phyloP scores from a whole-genome alignment of 2,888 invertebrate genomes.

The Diarsia dahlii region DNA sequence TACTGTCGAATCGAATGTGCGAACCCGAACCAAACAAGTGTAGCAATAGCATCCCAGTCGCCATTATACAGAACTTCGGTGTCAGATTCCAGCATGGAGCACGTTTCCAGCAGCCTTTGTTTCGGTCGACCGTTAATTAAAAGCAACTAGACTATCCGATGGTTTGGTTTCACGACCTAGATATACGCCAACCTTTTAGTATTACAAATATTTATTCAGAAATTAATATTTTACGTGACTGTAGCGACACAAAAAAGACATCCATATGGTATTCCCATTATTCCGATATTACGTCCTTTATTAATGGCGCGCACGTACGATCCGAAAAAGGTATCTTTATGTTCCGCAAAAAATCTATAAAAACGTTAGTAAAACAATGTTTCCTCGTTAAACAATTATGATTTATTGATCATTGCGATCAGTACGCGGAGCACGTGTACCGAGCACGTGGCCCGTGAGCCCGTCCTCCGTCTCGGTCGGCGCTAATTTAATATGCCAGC shows the following conservation, averaged over 20 bases:
- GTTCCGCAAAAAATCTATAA: conserved; percentile 14
- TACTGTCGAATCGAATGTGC: background rate
- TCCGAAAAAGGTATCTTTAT: background rate
- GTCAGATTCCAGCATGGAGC: background rate
- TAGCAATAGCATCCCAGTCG: background rate
- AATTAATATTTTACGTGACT: conserved; percentile 39
- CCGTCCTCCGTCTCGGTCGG: conserved; percentile 28
- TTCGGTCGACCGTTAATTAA: conserved; percentile 14
- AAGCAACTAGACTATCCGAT: background rate
- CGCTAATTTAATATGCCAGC: conserved; percentile 59
- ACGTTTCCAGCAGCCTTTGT: conserved; percentile 5
- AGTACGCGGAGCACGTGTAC: conserved; percentile 48
- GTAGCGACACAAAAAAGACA: background rate
- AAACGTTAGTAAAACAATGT: conserved; percentile 37
- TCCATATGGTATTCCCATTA: conserved; percentile 3
- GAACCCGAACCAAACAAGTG: background rate
- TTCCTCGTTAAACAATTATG: conserved; percentile 47
- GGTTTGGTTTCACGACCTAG: conserved; percentile 2
- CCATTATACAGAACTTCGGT: background rate
- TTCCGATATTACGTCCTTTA: conserved; percentile 20
- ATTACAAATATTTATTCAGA: conserved; percentile 14
- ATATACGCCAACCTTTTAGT: conserved; percentile 36
- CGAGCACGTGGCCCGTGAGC: conserved; percentile 56
- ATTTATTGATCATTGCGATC: conserved; percentile 56
- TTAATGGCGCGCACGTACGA: conserved; percentile 7